phyloP scores from a whole-genome alignment of 2,113 vertebrate genomes.

The Colinus virginianus region DNA sequence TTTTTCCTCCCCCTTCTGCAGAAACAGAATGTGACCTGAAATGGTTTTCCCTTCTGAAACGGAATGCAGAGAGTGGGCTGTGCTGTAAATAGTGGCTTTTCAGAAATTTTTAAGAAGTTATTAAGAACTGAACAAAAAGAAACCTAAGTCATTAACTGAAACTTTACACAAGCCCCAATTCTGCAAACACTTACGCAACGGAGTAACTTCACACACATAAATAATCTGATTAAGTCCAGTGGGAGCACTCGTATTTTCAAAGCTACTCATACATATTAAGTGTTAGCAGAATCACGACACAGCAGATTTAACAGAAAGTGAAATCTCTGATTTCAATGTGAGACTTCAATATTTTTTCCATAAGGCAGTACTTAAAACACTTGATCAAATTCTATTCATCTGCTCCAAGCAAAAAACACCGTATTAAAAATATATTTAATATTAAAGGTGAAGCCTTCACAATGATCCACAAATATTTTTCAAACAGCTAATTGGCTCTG shows the following conservation, averaged over 20 bases:
- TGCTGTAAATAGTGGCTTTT: background rate
- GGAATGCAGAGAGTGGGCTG: background rate
- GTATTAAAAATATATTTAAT: background rate
- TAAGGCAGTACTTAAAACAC: background rate
- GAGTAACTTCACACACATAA: constrained; percentile 21
- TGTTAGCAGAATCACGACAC: background rate
- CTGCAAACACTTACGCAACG: background rate
- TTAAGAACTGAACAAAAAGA: background rate
- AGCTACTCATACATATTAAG: background rate
- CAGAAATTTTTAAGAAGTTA: background rate
- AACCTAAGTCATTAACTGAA: constrained; percentile 34
- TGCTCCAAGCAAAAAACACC: background rate
- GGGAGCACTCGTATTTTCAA: constrained; percentile 12
- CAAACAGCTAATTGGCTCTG: background rate
- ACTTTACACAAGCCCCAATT: background rate
- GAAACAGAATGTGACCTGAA: constrained; percentile 21
- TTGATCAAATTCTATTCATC: background rate
- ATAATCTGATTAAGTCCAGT: constrained; percentile 19
- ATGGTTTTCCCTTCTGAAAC: constrained; percentile 10
- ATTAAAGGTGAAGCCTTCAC: background rate
- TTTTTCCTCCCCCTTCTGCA: background rate
- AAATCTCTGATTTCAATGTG: background rate
- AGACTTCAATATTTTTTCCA: background rate
- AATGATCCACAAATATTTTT: background rate
- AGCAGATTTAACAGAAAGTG: background rate